Percentiles rank a stretch among this genome's conserved stretches.
Conservation (phyloP, 2,797 vertebrate species). For the Sebastes umbrosus region DNA sequence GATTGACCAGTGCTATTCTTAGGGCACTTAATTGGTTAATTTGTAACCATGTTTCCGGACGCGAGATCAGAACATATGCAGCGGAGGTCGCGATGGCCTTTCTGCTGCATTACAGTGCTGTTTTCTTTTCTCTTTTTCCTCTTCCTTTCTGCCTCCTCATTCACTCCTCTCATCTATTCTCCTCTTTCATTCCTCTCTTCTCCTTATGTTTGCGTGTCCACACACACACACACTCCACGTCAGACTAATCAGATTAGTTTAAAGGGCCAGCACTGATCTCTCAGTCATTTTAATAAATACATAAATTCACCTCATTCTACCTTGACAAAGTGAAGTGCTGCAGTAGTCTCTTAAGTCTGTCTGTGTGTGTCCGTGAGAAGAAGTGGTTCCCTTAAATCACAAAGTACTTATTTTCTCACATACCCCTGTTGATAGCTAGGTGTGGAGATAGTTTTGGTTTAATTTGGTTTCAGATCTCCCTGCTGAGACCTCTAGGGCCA, state of each 20-base stretch:
- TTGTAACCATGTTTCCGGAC: slow-evolving; percentile 47
- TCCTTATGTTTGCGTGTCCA: neutral
- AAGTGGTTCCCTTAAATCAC: neutral
- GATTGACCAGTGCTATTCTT: slow-evolving; percentile 43
- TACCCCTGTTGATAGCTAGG: neutral
- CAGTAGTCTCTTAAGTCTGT: neutral
- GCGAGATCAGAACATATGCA: neutral
- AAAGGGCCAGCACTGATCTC: neutral
- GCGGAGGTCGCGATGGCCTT: neutral
- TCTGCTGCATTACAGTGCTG: neutral
- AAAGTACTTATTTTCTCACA: neutral
- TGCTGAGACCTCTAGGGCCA: neutral
- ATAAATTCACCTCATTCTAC: neutral
- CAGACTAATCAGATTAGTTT: slow-evolving; percentile 19
- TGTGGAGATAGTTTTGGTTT: neutral
- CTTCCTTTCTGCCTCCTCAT: neutral
- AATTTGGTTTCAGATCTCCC: neutral
- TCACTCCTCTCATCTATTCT: neutral
- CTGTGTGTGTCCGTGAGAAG: neutral
- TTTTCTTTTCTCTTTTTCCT: neutral
- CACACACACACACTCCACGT: neutral
- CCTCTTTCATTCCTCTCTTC: neutral
- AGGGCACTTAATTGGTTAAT: slow-evolving; percentile 61
- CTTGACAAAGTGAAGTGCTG: neutral
- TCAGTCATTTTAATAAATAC: neutral